A percentile compares a stretch with the other conserved stretches of the same genome.
phyloP scores from a whole-genome alignment of 2,797 vertebrate species.

The Acipenser oxyrinchus region DNA sequence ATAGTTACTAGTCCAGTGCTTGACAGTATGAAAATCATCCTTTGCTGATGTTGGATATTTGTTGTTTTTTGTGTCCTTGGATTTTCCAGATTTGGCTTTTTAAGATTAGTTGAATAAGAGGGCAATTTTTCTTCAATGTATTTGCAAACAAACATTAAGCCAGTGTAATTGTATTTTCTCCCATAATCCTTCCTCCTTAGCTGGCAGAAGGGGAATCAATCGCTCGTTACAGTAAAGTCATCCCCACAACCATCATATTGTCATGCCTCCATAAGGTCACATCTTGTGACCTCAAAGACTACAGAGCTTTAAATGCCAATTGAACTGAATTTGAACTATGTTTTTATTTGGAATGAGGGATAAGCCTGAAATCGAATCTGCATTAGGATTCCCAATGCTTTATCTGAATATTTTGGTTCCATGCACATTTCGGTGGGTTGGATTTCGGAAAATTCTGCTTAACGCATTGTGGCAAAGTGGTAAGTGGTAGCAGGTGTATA shows the following conservation, averaged over 20 bases:
- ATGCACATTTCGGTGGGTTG: too few relatives aligned
- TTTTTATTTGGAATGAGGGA: too few relatives aligned
- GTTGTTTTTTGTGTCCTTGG: background rate
- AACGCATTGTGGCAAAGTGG: too few relatives aligned
- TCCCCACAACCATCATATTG: background rate
- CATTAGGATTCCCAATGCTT: too few relatives aligned
- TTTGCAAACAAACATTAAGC: conserved; percentile 36
- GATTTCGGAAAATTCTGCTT: too few relatives aligned
- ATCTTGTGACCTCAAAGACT: too few relatives aligned
- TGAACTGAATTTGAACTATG: too few relatives aligned
- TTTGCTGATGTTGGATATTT: background rate
- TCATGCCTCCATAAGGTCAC: too few relatives aligned
- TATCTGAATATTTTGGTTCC: too few relatives aligned
- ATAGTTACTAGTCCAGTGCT: background rate
- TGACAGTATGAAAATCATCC: background rate
- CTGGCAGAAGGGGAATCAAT: conserved; percentile 27
- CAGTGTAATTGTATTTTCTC: conserved; percentile 43
- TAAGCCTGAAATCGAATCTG: too few relatives aligned
- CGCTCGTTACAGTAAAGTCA: conserved; percentile 17
- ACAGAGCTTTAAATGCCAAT: too few relatives aligned
- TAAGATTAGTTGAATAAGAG: conserved; percentile 21
- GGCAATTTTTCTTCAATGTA: conserved; percentile 32
- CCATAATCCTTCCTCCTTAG: conserved; percentile 33
- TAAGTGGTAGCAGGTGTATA: too few relatives aligned
- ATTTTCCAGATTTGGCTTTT: conserved; percentile 8